phyloP scores from a whole-genome alignment of 2,888 invertebrate species.

The Spodoptera picta region DNA sequence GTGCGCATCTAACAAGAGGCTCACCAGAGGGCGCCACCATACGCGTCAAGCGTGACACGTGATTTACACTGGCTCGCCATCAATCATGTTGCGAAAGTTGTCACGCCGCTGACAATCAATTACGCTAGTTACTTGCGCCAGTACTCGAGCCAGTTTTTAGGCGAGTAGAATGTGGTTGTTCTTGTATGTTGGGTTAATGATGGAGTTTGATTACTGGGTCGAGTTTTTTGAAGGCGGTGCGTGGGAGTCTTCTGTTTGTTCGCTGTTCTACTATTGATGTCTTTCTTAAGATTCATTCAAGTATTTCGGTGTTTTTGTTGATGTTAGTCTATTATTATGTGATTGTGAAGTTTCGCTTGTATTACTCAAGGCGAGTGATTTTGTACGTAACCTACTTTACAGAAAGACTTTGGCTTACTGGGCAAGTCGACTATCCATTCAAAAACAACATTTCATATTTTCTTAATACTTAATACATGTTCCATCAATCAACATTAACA shows the following conservation, averaged over 20 bases:
- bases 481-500: conserved; percentile 7
- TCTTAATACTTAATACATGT: neutral
- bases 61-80: conserved; percentile 43
- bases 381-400: no score
- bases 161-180: conserved; percentile 28
- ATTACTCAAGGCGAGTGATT: no score
- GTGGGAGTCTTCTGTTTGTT: conserved; percentile 32
- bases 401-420: no score
- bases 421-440: no score
- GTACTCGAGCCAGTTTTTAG: conserved; percentile 34
- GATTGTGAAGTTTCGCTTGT: no score
- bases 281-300: neutral
- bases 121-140: conserved; percentile 40
- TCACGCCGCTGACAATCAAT: conserved; percentile 51
- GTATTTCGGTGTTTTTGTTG: neutral
- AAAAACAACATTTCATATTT: no score
- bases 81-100: conserved; percentile 52
- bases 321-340: neutral
- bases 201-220: conserved; percentile 25
- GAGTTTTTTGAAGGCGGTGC: conserved; percentile 16
- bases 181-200: conserved; percentile 32
- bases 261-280: neutral
- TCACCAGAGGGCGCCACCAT: conserved; percentile 35
- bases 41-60: conserved; percentile 40
- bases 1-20: conserved; percentile 29